phyloP scores from a whole-genome alignment of 2,797 vertebrate species.

The Catamblyrhynchus diadema region DNA sequence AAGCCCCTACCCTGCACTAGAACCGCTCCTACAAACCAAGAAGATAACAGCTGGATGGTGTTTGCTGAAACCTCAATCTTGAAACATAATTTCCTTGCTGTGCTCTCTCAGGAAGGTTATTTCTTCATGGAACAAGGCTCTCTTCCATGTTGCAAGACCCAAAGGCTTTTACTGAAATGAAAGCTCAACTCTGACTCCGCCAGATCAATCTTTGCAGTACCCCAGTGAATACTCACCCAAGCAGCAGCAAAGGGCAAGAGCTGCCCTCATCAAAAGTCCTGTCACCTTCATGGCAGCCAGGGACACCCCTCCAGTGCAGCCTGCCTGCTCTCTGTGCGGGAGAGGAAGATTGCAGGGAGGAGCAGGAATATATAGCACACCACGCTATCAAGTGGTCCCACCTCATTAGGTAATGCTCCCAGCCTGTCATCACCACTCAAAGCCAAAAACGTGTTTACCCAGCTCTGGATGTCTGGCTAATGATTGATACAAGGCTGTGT shows the following conservation, averaged over 20 bases:
- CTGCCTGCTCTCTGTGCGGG: background rate
- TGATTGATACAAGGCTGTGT: background rate
- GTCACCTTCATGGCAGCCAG: conserved; percentile 22
- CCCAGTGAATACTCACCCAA: conserved; percentile 34
- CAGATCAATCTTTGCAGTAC: background rate
- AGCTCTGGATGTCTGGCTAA: conserved; percentile 46
- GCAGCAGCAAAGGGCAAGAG: conserved; percentile 44
- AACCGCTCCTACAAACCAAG: background rate
- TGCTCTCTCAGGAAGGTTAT: background rate
- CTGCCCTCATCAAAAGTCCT: background rate
- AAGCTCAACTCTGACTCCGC: background rate
- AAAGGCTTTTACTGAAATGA: background rate
- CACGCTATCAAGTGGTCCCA: background rate
- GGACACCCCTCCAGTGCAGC: background rate
- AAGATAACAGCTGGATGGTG: background rate
- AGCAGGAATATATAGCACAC: conserved; percentile 37
- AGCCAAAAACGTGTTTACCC: conserved; percentile 52
- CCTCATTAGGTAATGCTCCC: background rate
- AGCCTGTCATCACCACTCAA: conserved; percentile 9
- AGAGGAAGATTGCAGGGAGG: background rate
- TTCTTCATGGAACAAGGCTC: background rate
- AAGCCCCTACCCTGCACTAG: background rate
- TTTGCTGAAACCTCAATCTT: background rate
- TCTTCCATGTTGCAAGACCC: background rate
- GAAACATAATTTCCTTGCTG: background rate